Evolutionary conservation across 2,888 invertebrate genomes (phyloP).

Genomic region (Sminthurinus aureus): DNA sequence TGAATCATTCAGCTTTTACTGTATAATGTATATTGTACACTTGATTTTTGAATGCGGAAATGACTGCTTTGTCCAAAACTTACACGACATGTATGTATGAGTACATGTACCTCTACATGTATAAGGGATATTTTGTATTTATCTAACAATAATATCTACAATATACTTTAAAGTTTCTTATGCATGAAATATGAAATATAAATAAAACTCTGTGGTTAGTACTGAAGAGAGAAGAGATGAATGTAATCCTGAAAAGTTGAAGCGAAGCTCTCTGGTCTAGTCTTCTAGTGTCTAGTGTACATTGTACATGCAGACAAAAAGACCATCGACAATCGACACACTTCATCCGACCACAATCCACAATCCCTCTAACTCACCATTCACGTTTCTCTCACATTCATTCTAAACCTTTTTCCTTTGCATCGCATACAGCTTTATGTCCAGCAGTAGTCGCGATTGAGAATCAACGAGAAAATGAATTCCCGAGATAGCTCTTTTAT

Average conservation of each 20-base stretch:
- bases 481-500: neutral
- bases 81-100: neutral
- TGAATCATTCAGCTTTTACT: neutral
- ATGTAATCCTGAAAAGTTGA: constrained; percentile 10
- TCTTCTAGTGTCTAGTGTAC: too few species aligned
- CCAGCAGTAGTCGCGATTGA: neutral
- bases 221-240: neutral
- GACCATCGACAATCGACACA: neutral
- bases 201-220: neutral
- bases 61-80: neutral
- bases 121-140: too few species aligned
- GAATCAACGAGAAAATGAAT: neutral
- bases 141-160: too few species aligned
- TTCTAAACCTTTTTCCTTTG: constrained; percentile 18
- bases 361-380: neutral
- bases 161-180: too few species aligned
- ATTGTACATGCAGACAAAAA: neutral
- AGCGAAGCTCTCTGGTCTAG: neutral
- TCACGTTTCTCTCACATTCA: constrained; percentile 13
- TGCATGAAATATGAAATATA: neutral
- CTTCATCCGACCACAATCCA: constrained; percentile 20
- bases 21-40: too few species aligned
- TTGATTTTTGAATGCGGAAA: neutral
- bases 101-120: too few species aligned
- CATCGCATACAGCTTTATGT: too few species aligned